These are phyloP conservation scores for Psephotus haematonotus DNA, from an alignment of 2,113 vertebrate species.

Conservation along the genomic window DNA sequence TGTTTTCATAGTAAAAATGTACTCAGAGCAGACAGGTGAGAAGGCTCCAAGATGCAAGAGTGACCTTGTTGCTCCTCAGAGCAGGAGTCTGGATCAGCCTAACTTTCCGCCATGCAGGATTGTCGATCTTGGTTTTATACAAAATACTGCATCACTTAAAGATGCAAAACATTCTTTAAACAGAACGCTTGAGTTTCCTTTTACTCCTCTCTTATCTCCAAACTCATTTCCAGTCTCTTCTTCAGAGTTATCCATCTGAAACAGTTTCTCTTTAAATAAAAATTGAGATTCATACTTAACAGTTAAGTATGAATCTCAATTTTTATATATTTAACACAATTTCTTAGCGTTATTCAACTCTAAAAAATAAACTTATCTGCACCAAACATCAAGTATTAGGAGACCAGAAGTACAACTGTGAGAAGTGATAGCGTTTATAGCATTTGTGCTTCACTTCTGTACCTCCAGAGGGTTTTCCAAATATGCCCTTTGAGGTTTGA, in stretches of 20 bases:
- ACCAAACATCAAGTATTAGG: neutral
- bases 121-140: neutral
- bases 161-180: neutral
- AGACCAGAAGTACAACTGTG: neutral
- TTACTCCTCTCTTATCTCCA: neutral
- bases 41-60: neutral
- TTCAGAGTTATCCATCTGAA: neutral
- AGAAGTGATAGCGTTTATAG: neutral
- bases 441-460: neutral
- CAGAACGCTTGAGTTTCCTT: neutral
- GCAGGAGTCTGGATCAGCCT: neutral
- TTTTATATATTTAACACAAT: neutral
- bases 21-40: neutral
- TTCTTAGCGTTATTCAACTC: neutral
- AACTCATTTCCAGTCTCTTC: neutral
- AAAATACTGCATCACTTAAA: neutral
- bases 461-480: neutral
- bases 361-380: neutral
- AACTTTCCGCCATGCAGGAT: neutral
- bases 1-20: neutral
- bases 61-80: neutral
- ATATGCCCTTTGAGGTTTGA: neutral
- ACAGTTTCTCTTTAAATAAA: neutral
- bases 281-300: neutral
- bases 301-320: no score